These are phyloP conservation scores for Frieseomelitta varia DNA, from an alignment of 1,140 invertebrate genomes.

Conservation along the genomic window DNA sequence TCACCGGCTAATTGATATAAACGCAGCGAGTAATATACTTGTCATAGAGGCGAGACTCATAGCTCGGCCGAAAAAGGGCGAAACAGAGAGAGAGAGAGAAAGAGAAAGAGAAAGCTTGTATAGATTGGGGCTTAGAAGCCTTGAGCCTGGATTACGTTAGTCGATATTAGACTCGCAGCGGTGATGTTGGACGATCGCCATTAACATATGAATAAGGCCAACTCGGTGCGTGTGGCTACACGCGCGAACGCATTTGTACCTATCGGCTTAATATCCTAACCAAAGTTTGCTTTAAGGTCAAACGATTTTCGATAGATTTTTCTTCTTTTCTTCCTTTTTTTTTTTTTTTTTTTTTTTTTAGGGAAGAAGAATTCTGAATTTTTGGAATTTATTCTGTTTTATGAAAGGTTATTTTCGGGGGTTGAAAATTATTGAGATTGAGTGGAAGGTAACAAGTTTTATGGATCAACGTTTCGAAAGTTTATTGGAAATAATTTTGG, in stretches of 20 bases:
- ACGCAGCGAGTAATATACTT: conserved; percentile 79
- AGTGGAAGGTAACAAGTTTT: too few species aligned
- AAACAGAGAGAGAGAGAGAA: conserved; percentile 23
- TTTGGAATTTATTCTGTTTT: too few species aligned
- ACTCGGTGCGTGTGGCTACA: neutral
- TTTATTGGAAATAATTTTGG: too few species aligned
- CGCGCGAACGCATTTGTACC: conserved; percentile 21
- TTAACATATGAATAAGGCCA: conserved; percentile 75
- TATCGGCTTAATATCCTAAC: neutral
- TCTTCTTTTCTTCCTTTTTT: too few species aligned
- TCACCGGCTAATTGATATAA: conserved; percentile 80
- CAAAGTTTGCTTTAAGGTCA: neutral
- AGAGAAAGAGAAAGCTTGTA: conserved; percentile 27
- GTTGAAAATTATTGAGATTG: too few species aligned
- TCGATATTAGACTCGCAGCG: conserved; percentile 73
- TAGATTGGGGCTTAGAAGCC: conserved; percentile 62
- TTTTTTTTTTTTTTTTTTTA: too few species aligned
- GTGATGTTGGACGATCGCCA: conserved; percentile 69
- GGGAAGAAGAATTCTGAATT: neutral
- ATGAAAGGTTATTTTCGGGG: too few species aligned
- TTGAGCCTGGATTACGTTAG: conserved; percentile 74
- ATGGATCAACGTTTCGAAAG: too few species aligned
- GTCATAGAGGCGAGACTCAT: conserved; percentile 74
- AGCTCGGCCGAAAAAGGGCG: conserved; percentile 38
- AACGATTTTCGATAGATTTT: neutral